These are phyloP conservation scores for Chionomys nivalis DNA, from an alignment of 2,113 vertebrate genomes.

Conservation along the genomic window DNA sequence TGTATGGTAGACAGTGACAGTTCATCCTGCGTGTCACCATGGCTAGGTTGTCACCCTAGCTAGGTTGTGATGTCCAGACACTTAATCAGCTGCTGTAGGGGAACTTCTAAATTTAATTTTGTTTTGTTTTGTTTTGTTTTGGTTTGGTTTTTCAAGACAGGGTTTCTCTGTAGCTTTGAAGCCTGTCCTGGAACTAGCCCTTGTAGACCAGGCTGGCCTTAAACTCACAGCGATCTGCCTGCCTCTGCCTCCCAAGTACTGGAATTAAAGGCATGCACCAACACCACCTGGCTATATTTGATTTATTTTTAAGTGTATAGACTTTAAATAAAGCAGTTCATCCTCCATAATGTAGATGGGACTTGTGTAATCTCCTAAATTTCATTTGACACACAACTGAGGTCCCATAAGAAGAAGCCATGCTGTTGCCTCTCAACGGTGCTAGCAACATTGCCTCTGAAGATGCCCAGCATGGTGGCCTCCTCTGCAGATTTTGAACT, in stretches of 20 bases:
- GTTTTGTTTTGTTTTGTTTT: too few species aligned
- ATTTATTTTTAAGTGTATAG: neutral
- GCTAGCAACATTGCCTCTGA: neutral
- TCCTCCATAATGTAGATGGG: neutral
- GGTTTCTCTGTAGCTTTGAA: too few species aligned
- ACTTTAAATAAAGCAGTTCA: neutral
- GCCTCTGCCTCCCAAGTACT: too few species aligned
- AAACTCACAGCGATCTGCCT: too few species aligned
- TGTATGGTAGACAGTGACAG: neutral
- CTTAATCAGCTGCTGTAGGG: neutral
- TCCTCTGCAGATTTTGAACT: neutral
- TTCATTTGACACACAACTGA: neutral
- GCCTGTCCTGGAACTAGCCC: too few species aligned
- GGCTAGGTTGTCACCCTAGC: neutral
- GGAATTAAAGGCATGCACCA: too few species aligned
- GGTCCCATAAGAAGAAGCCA: neutral
- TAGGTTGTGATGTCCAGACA: neutral
- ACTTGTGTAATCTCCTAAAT: neutral
- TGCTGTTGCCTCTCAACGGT: neutral
- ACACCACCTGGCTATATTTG: too few species aligned
- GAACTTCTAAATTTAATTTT: too few species aligned
- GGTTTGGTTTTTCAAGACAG: too few species aligned
- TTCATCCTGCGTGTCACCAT: neutral
- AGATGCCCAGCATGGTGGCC: neutral
- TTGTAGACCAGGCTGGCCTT: too few species aligned